Conservation (phyloP, 2,888 invertebrate species). For the Chrysolina haemoptera region DNA sequence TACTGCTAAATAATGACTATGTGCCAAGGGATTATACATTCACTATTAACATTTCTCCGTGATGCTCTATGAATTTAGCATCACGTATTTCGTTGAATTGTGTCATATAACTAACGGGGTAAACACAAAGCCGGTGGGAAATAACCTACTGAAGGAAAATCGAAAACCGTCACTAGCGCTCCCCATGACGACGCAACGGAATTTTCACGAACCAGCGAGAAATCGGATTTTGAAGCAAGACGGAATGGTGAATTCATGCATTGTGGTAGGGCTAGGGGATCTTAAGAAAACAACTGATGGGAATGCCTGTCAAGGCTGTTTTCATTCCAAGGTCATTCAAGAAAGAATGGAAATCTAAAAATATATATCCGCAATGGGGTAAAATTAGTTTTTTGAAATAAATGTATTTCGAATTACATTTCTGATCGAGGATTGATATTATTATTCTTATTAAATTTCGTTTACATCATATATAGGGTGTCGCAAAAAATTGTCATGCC, state of each 20-base stretch:
- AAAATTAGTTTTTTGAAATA: too few species aligned
- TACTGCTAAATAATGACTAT: slow-evolving; percentile 1
- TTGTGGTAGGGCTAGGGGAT: slow-evolving; percentile 9
- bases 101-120: slow-evolving; percentile 55
- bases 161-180: slow-evolving; percentile 63
- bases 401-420: too few species aligned
- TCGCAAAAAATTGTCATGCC: too few species aligned
- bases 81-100: slow-evolving; percentile 42
- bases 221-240: slow-evolving; percentile 49
- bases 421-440: too few species aligned
- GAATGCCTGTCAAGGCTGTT: neutral
- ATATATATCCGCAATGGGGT: slow-evolving; percentile 3
- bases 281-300: slow-evolving; percentile 3
- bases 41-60: slow-evolving; percentile 4
- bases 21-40: neutral
- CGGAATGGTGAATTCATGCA: slow-evolving; percentile 30
- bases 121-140: slow-evolving; percentile 56
- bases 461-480: too few species aligned
- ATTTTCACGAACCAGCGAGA: slow-evolving; percentile 45
- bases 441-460: too few species aligned
- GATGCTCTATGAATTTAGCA: neutral
- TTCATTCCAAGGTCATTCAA: neutral
- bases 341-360: neutral
- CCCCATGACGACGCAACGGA: slow-evolving; percentile 54
- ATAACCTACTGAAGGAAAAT: slow-evolving; percentile 61